Percentiles rank a stretch among this genome's conserved stretches.
Evolutionary conservation across 1,140 invertebrate genomes (phyloP).

Genomic region (Trachymyrmex septentrionalis): DNA sequence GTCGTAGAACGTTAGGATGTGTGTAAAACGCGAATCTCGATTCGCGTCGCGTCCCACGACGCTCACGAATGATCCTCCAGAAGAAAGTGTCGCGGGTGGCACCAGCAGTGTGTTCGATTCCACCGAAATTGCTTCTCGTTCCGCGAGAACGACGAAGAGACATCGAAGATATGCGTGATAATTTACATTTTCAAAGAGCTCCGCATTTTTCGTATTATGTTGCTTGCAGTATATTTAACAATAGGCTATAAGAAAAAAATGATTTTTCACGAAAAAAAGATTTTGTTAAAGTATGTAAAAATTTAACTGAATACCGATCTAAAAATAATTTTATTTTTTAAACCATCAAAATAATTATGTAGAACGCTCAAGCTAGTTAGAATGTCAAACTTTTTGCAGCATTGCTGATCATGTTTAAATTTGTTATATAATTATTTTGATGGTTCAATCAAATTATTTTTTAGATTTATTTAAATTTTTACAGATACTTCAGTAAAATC

Average conservation of each 20-base stretch:
- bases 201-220: background rate
- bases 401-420: no score
- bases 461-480: no score
- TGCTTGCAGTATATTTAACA: background rate
- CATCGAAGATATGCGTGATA: background rate
- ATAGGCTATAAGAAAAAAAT: background rate
- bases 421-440: no score
- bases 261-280: no score
- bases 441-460: no score
- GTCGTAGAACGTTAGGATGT: conserved; percentile 40
- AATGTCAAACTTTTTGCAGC: no score
- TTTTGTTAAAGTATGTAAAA: no score
- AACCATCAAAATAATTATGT: no score
- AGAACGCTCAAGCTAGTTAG: no score
- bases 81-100: conserved; percentile 36
- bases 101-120: conserved; percentile 32
- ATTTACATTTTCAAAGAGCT: conserved; percentile 50
- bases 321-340: no score
- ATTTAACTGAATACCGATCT: no score
- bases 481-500: no score
- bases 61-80: conserved; percentile 52
- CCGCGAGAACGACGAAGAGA: background rate
- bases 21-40: conserved; percentile 58
- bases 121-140: conserved; percentile 36
- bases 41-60: conserved; percentile 56